A percentile compares a stretch with the other conserved stretches of the same genome.
phyloP scores from a whole-genome alignment of 2,113 vertebrate species.

The Mellivora capensis region DNA sequence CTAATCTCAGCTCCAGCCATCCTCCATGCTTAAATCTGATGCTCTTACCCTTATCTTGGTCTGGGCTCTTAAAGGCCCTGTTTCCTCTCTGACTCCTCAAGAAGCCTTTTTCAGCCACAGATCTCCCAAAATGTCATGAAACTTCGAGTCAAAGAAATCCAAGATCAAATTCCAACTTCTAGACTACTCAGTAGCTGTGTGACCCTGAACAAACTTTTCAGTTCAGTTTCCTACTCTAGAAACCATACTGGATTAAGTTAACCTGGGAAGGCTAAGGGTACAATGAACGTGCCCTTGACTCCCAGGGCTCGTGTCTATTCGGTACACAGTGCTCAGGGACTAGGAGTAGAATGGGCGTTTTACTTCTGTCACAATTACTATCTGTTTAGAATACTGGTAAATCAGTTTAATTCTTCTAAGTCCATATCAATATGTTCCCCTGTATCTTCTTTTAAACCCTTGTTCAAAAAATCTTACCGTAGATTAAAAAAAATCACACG shows the following conservation, averaged over 20 bases:
- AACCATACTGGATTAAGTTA: fast-evolving
- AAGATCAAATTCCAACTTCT: not conserved
- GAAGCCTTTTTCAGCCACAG: not conserved
- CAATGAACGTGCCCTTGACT: fast-evolving
- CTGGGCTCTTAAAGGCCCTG: not conserved
- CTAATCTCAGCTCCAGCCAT: not conserved
- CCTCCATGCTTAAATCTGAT: not conserved
- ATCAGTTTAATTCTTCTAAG: not conserved
- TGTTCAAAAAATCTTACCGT: not conserved
- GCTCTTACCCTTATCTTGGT: not conserved
- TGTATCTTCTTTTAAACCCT: not conserved
- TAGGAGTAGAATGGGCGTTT: not conserved
- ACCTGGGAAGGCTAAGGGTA: too few species aligned
- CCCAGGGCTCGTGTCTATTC: fast-evolving
- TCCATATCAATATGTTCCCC: not conserved
- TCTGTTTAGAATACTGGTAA: not conserved
- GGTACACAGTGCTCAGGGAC: not conserved
- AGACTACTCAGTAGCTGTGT: not conserved
- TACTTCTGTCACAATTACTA: not conserved
- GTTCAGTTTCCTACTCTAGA: not conserved
- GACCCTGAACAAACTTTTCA: not conserved
- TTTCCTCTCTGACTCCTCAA: not conserved
- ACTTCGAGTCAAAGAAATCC: not conserved
- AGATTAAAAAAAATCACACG: not conserved
- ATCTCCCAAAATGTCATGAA: not conserved